These are phyloP conservation scores for Rafetus swinhoei DNA, from an alignment of 2,113 vertebrate species.

Conservation along the genomic window DNA sequence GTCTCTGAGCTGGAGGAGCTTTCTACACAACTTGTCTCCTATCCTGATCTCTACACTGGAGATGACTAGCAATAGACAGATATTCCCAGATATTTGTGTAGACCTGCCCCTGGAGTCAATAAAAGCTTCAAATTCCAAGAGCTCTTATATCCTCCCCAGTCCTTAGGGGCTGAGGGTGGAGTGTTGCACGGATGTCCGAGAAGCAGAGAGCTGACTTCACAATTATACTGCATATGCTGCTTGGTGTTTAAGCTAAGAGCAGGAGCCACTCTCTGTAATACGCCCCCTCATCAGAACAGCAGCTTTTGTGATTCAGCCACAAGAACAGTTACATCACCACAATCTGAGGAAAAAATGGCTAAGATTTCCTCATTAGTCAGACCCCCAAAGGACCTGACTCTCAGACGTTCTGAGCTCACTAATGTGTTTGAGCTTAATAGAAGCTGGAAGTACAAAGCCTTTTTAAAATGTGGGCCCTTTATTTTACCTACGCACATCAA, in stretches of 20 bases:
- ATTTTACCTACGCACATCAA: too few relatives aligned
- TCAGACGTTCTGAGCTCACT: not conserved
- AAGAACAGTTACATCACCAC: not conserved
- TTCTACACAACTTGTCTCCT: too few relatives aligned
- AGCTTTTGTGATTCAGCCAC: not conserved
- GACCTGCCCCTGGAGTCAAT: not conserved
- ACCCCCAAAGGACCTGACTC: not conserved
- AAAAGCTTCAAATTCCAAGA: not conserved
- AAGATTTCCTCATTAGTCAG: not conserved
- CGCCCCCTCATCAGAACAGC: not conserved
- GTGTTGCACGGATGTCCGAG: not conserved
- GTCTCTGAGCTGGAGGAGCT: not conserved
- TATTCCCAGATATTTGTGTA: too few relatives aligned
- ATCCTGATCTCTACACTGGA: not conserved
- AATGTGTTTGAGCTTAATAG: not conserved
- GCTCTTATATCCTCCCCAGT: not conserved
- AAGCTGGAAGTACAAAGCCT: too few relatives aligned
- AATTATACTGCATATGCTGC: fast-evolving
- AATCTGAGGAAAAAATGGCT: not conserved
- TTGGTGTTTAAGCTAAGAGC: fast-evolving
- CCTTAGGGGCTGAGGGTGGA: not conserved
- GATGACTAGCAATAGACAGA: too few relatives aligned
- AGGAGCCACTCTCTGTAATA: not conserved
- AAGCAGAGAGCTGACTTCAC: not conserved
- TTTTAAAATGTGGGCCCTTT: too few relatives aligned